These are phyloP conservation scores for Ormyrus thymus DNA, from an alignment of 2,888 invertebrate genomes.

Conservation along the genomic window DNA sequence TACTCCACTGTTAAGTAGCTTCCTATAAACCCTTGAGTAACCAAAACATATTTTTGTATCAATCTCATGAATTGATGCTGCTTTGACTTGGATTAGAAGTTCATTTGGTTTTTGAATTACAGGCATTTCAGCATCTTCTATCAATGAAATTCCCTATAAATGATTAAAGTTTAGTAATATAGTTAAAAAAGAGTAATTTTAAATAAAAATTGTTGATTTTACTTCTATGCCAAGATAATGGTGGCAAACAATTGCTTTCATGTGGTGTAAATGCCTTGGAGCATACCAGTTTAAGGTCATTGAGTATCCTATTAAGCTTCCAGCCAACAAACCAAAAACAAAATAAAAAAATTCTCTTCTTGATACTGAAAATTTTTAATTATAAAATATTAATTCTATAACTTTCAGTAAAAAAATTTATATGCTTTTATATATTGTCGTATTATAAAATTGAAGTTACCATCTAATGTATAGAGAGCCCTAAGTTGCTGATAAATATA, in stretches of 20 bases:
- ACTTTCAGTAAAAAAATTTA: not conserved
- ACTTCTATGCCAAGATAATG: constrained; percentile 76
- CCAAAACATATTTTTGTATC: constrained; percentile 79
- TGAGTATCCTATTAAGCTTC: constrained; percentile 74
- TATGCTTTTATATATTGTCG: not conserved
- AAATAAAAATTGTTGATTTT: constrained; percentile 49
- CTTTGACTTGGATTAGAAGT: constrained; percentile 79
- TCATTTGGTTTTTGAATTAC: constrained; percentile 77
- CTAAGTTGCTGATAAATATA: constrained; percentile 65
- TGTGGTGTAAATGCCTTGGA: constrained; percentile 71
- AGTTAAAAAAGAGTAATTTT: not conserved
- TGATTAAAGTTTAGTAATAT: constrained; percentile 12
- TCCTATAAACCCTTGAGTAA: constrained; percentile 76
- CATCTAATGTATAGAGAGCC: constrained; percentile 60
- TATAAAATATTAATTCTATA: no score
- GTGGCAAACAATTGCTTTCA: constrained; percentile 76
- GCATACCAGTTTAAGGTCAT: constrained; percentile 70
- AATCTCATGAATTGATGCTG: constrained; percentile 78
- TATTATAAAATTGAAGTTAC: constrained; percentile 57
- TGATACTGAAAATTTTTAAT: constrained; percentile 70
- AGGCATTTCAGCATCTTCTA: constrained; percentile 78
- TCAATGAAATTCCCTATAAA: constrained; percentile 76
- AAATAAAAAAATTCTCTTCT: constrained; percentile 74
- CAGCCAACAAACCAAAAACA: constrained; percentile 74
- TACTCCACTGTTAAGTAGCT: constrained; percentile 72